Evolutionary conservation across 2,888 invertebrate species (phyloP).

Genomic region (Lepetodrilus schrolli): DNA sequence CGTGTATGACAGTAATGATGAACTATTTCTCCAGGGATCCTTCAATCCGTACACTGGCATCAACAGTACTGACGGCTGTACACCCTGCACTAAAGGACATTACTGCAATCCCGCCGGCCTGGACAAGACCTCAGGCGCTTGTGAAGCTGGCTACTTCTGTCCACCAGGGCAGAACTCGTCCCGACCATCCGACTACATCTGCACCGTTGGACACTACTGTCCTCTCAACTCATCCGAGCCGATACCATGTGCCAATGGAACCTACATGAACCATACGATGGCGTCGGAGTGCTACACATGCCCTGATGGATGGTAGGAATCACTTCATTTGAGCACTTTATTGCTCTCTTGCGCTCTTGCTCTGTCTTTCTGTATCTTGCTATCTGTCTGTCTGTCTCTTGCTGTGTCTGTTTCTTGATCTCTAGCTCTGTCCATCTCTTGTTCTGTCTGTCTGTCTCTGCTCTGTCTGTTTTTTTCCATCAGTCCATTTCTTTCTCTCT

Average conservation of each 20-base stretch:
- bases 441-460: background rate
- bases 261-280: slow-evolving; percentile 67
- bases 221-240: slow-evolving; percentile 61
- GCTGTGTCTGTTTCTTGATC: background rate
- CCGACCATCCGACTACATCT: slow-evolving; percentile 58
- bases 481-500: background rate
- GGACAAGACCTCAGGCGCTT: slow-evolving; percentile 61
- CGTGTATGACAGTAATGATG: too few species aligned
- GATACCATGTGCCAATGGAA: slow-evolving; percentile 70
- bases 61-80: slow-evolving; percentile 58
- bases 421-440: background rate
- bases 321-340: background rate
- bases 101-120: slow-evolving; percentile 63
- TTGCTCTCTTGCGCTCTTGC: background rate
- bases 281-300: slow-evolving; percentile 65
- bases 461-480: background rate
- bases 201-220: slow-evolving; percentile 64
- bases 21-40: slow-evolving; percentile 68
- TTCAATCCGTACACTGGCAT: slow-evolving; percentile 69
- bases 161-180: slow-evolving; percentile 65
- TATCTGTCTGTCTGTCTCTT: background rate
- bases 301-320: slow-evolving; percentile 67
- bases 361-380: background rate
- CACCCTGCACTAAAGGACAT: slow-evolving; percentile 64
- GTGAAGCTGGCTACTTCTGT: slow-evolving; percentile 70